These are phyloP conservation scores for Ranitomeya imitator DNA, from an alignment of 2,113 vertebrate genomes.

Conservation along the genomic window DNA sequence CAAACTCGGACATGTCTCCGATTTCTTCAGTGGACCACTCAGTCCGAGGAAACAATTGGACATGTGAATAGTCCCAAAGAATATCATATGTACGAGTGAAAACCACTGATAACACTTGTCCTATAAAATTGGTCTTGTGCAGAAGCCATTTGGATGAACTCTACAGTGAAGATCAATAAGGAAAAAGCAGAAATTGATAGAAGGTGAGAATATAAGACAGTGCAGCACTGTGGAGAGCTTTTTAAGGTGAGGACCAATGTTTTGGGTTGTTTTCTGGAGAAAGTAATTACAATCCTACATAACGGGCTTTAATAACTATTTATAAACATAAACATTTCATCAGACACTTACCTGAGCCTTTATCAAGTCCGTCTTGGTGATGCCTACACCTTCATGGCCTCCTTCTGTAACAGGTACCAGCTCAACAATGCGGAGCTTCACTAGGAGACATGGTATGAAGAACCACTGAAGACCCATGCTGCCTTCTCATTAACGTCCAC, in stretches of 20 bases:
- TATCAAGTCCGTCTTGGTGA: conserved; percentile 20
- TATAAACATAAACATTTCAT: background rate
- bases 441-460: background rate
- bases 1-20: too few relatives aligned
- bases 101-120: too few relatives aligned
- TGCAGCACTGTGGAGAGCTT: background rate
- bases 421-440: background rate
- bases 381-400: background rate
- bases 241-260: background rate
- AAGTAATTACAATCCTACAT: too few relatives aligned
- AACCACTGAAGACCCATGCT: conserved; percentile 36
- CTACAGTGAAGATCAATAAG: background rate
- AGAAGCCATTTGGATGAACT: too few relatives aligned
- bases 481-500: background rate
- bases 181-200: background rate
- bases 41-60: too few relatives aligned
- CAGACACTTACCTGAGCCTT: conserved; percentile 30
- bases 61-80: too few relatives aligned
- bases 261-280: background rate
- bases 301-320: background rate
- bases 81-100: too few relatives aligned
- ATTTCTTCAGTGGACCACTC: too few relatives aligned
- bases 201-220: background rate
- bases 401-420: background rate
- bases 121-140: too few relatives aligned